phyloP scores from a whole-genome alignment of 2,113 vertebrate genomes.

The Aix galericulata region DNA sequence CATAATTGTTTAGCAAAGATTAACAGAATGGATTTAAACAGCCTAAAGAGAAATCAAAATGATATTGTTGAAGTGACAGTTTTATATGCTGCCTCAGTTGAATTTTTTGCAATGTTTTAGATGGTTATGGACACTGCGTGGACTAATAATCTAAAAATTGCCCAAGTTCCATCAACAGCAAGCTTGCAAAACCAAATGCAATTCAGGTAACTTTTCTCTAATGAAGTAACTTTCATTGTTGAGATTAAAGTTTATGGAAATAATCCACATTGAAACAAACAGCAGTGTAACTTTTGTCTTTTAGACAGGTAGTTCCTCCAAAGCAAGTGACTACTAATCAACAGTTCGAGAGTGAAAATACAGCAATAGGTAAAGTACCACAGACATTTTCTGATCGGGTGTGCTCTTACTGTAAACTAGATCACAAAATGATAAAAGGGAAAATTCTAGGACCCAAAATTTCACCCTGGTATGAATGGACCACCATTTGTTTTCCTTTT shows the following conservation, averaged over 20 bases:
- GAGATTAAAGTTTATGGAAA: not conserved
- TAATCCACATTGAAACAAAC: slow-evolving; percentile 9
- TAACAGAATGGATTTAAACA: not conserved
- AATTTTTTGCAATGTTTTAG: slow-evolving; percentile 65
- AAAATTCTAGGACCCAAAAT: not conserved
- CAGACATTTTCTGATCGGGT: not conserved
- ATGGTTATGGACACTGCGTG: slow-evolving; percentile 26
- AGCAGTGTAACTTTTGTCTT: slow-evolving; percentile 47
- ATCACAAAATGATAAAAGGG: not conserved
- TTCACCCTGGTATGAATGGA: not conserved
- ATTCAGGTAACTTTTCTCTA: slow-evolving; percentile 77
- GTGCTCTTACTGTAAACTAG: not conserved
- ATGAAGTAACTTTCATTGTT: not conserved
- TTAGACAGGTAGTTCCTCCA: slow-evolving; percentile 62
- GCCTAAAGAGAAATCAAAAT: not conserved
- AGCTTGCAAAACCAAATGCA: slow-evolving; percentile 60
- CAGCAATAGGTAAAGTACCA: slow-evolving; percentile 48
- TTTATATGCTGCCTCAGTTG: not conserved
- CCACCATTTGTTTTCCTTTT: not conserved
- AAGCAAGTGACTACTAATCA: slow-evolving; percentile 43
- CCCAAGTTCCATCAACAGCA: slow-evolving; percentile 21
- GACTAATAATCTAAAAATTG: slow-evolving; percentile 20
- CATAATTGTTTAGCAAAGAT: not conserved
- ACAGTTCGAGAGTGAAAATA: slow-evolving; percentile 54
- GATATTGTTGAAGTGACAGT: not conserved